Percentiles rank a stretch among this genome's conserved stretches.
Evolutionary conservation across 2,888 invertebrate genomes (phyloP).

Genomic region (Lamellibrachia columna): DNA sequence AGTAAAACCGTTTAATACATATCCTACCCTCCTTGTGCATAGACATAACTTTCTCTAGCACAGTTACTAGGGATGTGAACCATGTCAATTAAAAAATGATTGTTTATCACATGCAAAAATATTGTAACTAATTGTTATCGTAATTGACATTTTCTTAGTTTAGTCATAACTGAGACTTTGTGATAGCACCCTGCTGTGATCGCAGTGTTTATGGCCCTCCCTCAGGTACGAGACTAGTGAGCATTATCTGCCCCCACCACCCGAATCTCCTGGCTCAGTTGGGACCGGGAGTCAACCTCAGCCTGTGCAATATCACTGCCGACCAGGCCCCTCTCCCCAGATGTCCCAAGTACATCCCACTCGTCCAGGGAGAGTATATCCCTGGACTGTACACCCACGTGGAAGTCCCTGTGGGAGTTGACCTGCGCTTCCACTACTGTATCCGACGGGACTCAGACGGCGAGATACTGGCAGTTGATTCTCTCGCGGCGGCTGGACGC

Average conservation of each 20-base stretch:
- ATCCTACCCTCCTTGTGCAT: too few species aligned
- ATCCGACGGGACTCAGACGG: background rate
- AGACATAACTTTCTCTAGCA: too few species aligned
- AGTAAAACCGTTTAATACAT: too few species aligned
- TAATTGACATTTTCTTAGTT: too few species aligned
- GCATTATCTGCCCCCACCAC: background rate
- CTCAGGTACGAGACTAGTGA: background rate
- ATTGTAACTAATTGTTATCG: too few species aligned
- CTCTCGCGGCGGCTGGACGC: background rate
- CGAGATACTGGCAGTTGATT: background rate
- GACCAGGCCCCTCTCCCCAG: background rate
- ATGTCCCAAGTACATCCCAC: background rate
- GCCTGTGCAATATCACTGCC: background rate
- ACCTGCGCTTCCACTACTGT: background rate
- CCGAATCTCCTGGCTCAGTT: background rate
- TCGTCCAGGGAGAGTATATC: background rate
- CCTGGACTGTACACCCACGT: constrained; percentile 6
- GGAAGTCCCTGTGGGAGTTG: background rate
- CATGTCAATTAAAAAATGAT: too few species aligned
- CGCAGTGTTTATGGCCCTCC: background rate
- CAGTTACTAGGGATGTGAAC: too few species aligned
- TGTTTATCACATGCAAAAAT: too few species aligned
- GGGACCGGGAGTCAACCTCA: background rate
- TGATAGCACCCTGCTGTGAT: too few species aligned
- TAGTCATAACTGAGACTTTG: background rate